These are phyloP conservation scores for Phoronis australis DNA, from an alignment of 2,888 invertebrate species.

Conservation along the genomic window DNA sequence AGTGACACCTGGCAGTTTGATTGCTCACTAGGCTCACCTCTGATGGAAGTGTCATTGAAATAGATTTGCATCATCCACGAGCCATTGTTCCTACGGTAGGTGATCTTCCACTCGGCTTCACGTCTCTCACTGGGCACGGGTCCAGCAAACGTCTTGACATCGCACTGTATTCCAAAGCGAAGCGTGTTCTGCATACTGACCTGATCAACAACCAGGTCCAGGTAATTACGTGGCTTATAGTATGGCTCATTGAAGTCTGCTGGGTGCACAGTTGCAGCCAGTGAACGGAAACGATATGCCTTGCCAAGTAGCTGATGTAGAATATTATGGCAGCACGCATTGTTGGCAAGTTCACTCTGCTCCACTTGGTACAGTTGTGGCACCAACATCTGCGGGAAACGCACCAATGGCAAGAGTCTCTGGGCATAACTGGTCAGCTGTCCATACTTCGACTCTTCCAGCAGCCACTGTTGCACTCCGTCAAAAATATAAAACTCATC, in stretches of 20 bases:
- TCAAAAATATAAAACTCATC: conserved; percentile 40
- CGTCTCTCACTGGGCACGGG: conserved; percentile 41
- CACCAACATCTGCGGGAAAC: conserved; percentile 51
- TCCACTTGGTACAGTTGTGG: conserved; percentile 39
- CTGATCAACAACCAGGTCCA: conserved; percentile 44
- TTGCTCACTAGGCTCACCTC: too few species aligned
- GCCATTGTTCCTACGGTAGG: conserved; percentile 44
- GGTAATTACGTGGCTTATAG: conserved; percentile 48
- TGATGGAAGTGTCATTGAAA: conserved; percentile 47
- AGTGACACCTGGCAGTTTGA: too few species aligned
- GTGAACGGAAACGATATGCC: conserved; percentile 49
- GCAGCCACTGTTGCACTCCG: conserved; percentile 39
- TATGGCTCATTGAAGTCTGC: conserved; percentile 36
- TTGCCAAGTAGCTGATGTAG: conserved; percentile 38
- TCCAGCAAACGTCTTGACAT: conserved; percentile 47
- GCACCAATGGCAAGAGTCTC: conserved; percentile 41
- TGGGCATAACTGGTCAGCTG: conserved; percentile 23
- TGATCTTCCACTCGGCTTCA: conserved; percentile 52
- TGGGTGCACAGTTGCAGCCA: conserved; percentile 32
- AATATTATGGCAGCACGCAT: conserved; percentile 21
- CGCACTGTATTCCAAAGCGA: conserved; percentile 50
- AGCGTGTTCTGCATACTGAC: conserved; percentile 50
- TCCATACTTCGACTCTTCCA: conserved; percentile 22
- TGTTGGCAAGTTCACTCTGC: conserved; percentile 22
- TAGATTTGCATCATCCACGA: conserved; percentile 46